Percentiles rank a stretch among this genome's conserved stretches.
These are phyloP conservation scores for Acridotheres tristis DNA, from an alignment of 2,797 vertebrate genomes.

Conservation along the genomic window DNA sequence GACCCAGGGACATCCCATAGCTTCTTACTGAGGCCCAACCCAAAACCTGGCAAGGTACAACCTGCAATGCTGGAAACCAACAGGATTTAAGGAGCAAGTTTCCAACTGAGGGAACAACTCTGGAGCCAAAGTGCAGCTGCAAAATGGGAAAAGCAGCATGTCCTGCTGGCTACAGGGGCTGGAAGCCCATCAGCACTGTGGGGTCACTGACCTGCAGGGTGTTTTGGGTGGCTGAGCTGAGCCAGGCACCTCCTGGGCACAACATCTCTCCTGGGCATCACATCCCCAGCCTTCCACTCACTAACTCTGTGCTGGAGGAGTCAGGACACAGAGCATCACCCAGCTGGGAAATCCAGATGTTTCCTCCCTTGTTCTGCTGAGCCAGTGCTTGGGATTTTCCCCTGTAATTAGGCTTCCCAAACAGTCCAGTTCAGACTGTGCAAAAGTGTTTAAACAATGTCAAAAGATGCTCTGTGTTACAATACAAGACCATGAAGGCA, in stretches of 20 bases:
- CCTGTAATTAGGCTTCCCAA: neutral
- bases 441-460: neutral
- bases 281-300: neutral
- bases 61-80: neutral
- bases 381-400: neutral
- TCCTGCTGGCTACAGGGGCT: neutral
- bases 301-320: too few relatives aligned
- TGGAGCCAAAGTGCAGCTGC: neutral
- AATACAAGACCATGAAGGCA: rapidly evolving
- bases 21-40: neutral
- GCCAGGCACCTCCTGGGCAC: neutral
- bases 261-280: rapidly evolving
- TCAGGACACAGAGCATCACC: neutral
- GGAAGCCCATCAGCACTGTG: rapidly evolving
- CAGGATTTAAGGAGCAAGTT: neutral
- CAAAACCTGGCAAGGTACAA: neutral
- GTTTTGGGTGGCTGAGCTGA: neutral
- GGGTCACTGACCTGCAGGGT: neutral
- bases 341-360: neutral
- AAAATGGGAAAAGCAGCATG: neutral
- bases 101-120: neutral
- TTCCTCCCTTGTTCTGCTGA: neutral
- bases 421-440: neutral
- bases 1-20: neutral
- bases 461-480: rapidly evolving